phyloP scores from a whole-genome alignment of 2,888 invertebrate genomes.

The Chaetoderma sp. region DNA sequence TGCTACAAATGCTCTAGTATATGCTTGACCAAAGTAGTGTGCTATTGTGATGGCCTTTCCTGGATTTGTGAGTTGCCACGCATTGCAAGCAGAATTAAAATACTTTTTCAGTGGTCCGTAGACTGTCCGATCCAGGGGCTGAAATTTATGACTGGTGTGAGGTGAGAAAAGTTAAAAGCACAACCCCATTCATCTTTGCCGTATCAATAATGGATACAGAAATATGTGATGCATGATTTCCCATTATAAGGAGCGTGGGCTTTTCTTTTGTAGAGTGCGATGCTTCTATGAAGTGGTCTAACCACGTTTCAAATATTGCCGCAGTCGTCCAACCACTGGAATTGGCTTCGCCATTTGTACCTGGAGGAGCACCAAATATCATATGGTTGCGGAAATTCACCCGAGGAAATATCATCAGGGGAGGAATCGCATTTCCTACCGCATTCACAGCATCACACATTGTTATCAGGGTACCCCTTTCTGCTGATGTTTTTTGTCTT shows the following conservation, averaged over 20 bases:
- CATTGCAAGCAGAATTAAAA: constrained; percentile 45
- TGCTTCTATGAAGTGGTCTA: constrained; percentile 51
- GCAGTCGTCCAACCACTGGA: constrained; percentile 33
- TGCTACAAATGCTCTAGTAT: constrained; percentile 38
- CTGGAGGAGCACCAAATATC: constrained; percentile 7
- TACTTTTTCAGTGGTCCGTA: constrained; percentile 64
- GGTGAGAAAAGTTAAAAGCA: constrained; percentile 63
- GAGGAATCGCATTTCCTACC: constrained; percentile 15
- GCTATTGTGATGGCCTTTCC: constrained; percentile 62
- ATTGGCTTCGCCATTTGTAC: constrained; percentile 13
- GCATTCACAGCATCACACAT: constrained; percentile 6
- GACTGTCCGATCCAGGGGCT: constrained; percentile 67
- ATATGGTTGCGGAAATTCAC: constrained; percentile 12
- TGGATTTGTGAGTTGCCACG: constrained; percentile 56
- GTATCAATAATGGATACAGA: constrained; percentile 43
- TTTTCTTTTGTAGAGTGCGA: constrained; percentile 42
- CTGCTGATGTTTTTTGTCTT: constrained; percentile 14
- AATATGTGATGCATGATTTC: constrained; percentile 54
- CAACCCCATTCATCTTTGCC: constrained; percentile 60
- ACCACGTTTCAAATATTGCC: constrained; percentile 14
- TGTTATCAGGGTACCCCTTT: constrained; percentile 16
- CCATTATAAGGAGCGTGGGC: constrained; percentile 45
- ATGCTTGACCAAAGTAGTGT: not conserved
- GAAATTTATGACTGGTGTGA: constrained; percentile 66
- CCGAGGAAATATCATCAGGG: constrained; percentile 17